phyloP scores from a whole-genome alignment of 2,113 vertebrate genomes.

The Neotoma lepida region DNA sequence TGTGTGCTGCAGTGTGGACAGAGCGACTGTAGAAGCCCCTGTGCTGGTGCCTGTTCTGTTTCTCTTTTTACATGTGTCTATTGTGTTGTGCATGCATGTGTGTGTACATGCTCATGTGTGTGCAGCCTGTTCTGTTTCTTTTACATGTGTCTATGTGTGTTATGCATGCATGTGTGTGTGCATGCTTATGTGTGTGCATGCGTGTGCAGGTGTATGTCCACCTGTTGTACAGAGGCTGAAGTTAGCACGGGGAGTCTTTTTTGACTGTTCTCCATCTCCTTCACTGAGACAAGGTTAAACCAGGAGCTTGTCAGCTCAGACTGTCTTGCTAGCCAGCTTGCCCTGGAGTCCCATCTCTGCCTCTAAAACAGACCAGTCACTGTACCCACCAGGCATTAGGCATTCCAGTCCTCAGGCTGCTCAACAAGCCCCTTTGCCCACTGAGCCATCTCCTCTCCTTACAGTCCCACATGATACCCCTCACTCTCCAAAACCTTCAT shows the following conservation, averaged over 20 bases:
- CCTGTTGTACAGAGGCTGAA: too few relatives aligned
- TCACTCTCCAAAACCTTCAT: background rate
- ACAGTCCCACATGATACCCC: background rate
- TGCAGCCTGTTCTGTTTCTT: background rate
- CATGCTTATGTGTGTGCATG: background rate
- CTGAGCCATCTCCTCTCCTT: too few relatives aligned
- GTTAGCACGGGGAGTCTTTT: too few relatives aligned
- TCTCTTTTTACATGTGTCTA: background rate
- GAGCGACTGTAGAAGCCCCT: fast-evolving
- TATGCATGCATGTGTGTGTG: background rate
- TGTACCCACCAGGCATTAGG: background rate
- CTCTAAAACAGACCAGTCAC: background rate
- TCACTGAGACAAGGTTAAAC: background rate
- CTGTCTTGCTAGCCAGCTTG: background rate
- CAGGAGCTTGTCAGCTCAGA: background rate
- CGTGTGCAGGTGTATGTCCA: background rate
- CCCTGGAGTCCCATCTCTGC: background rate
- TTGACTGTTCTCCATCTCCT: background rate
- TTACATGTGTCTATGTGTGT: background rate
- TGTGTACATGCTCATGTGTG: background rate
- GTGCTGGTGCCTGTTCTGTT: background rate
- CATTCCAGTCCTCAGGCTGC: background rate
- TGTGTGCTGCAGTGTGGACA: background rate
- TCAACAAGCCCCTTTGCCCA: background rate
- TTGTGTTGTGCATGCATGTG: background rate